A percentile compares a stretch with the other conserved stretches of the same genome.
phyloP scores from a whole-genome alignment of 2,888 invertebrate genomes.

The Catocala nupta region DNA sequence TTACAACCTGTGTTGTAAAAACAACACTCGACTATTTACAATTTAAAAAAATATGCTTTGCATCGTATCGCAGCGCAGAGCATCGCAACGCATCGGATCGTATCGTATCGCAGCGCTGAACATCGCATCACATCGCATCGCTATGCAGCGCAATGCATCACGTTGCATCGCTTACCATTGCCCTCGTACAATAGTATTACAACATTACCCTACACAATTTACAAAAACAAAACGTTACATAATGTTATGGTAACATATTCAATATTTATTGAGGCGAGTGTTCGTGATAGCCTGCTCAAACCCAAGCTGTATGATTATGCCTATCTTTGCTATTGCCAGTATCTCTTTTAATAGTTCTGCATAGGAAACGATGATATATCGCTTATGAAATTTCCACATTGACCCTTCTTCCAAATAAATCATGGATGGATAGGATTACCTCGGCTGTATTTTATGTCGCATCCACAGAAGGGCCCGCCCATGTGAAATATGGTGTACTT shows the following conservation, averaged over 20 bases:
- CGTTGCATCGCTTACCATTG: no score
- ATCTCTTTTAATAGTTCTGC: slow-evolving; percentile 66
- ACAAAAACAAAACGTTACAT: no score
- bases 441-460: slow-evolving; percentile 82
- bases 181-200: no score
- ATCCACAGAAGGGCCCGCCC: slow-evolving; percentile 75
- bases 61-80: no score
- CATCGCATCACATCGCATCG: no score
- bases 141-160: no score
- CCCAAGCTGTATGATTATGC: slow-evolving; percentile 16
- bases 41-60: no score
- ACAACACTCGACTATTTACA: no score
- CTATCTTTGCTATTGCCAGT: slow-evolving; percentile 30
- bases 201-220: no score
- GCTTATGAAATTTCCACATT: slow-evolving; percentile 79
- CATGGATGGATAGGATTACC: slow-evolving; percentile 84
- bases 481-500: slow-evolving; percentile 85
- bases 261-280: slow-evolving; percentile 18
- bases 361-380: slow-evolving; percentile 72
- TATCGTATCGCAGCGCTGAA: no score
- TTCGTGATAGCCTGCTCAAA: slow-evolving; percentile 13
- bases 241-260: slow-evolving; percentile 14
- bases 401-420: slow-evolving; percentile 83
- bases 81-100: no score
- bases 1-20: no score